phyloP scores from a whole-genome alignment of 2,113 vertebrate genomes.

The Megalops atlanticus region DNA sequence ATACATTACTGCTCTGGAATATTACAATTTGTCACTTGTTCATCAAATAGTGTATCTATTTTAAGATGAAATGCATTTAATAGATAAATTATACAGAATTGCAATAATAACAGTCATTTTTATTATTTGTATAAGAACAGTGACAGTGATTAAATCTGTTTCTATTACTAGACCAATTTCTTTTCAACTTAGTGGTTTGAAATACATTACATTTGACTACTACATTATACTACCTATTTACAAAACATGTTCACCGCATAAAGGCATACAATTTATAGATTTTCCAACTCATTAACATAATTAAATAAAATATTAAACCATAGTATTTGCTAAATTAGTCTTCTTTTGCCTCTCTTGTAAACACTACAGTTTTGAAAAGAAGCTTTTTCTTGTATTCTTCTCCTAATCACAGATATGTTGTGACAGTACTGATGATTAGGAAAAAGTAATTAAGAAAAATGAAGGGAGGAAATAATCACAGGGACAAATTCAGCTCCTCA shows the following conservation, averaged over 20 bases:
- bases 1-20: background rate
- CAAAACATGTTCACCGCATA: background rate
- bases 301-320: background rate
- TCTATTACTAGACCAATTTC: no score
- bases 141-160: background rate
- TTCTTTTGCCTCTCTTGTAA: background rate
- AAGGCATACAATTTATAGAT: background rate
- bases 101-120: no score
- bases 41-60: background rate
- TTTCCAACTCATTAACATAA: background rate
- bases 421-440: background rate
- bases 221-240: background rate
- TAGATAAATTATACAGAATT: no score
- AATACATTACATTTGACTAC: background rate
- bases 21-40: background rate
- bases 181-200: background rate
- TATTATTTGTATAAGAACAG: background rate
- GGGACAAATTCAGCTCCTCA: background rate
- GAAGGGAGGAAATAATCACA: background rate
- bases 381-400: background rate
- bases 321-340: background rate
- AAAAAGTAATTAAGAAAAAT: background rate
- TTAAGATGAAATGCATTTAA: no score
- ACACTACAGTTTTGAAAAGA: background rate
- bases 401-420: background rate